Conservation (phyloP, 2,888 invertebrate species). For the Ophion obscuratus region DNA sequence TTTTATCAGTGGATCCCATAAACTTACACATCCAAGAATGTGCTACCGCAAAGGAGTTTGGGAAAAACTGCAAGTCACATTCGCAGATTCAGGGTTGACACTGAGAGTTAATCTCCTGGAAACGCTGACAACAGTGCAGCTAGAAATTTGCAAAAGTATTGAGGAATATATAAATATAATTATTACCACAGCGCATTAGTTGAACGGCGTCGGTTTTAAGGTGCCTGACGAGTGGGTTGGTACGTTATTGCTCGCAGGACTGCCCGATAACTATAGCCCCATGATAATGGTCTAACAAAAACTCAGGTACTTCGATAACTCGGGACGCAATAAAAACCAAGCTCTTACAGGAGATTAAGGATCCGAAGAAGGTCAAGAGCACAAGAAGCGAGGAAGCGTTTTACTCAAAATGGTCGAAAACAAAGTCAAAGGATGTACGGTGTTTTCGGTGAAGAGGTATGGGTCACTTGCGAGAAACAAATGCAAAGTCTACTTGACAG, state of each 20-base stretch:
- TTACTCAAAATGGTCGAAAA: background rate
- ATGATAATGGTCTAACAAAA: constrained; percentile 73
- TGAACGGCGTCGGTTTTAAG: constrained; percentile 17
- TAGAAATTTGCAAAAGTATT: constrained; percentile 67
- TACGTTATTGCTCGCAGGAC: constrained; percentile 73
- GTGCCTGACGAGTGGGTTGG: constrained; percentile 74
- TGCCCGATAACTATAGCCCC: constrained; percentile 73
- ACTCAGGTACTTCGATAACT: constrained; percentile 71
- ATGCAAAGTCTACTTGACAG: constrained; percentile 14
- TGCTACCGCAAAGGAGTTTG: constrained; percentile 72
- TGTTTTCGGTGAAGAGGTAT: background rate
- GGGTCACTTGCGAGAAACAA: constrained; percentile 22
- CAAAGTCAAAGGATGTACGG: constrained; percentile 20
- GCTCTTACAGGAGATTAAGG: constrained; percentile 66
- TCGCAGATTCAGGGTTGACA: constrained; percentile 76
- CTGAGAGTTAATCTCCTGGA: constrained; percentile 73
- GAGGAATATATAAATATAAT: constrained; percentile 67
- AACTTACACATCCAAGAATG: constrained; percentile 73
- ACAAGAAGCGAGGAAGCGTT: constrained; percentile 17
- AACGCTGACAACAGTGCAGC: constrained; percentile 69
- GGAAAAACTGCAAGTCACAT: constrained; percentile 70
- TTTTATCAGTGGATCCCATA: constrained; percentile 71
- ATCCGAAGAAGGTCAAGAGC: constrained; percentile 1
- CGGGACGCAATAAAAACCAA: constrained; percentile 75
- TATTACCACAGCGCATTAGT: constrained; percentile 69